phyloP scores from a whole-genome alignment of 2,113 vertebrate species.

The Nicator chloris region DNA sequence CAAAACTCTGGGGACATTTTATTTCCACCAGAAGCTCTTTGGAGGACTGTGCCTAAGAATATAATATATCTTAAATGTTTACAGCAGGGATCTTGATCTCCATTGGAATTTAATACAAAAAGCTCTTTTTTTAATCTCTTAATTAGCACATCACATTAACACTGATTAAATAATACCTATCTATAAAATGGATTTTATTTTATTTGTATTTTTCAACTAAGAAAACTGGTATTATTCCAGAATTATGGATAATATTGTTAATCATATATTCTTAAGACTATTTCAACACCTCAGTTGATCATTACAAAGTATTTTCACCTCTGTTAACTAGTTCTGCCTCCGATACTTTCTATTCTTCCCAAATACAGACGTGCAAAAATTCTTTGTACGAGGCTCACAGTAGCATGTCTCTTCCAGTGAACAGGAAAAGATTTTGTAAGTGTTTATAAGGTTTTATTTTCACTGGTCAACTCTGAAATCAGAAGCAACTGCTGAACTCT shows the following conservation, averaged over 20 bases:
- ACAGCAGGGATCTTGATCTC: not conserved
- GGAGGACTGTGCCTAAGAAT: conserved; percentile 4
- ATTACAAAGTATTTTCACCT: not conserved
- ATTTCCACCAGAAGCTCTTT: conserved; percentile 42
- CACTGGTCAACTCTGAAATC: not conserved
- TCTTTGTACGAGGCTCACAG: not conserved
- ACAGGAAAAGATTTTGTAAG: not conserved
- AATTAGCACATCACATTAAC: not conserved
- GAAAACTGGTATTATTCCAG: not conserved
- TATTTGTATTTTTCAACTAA: not conserved
- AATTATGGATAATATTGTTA: not conserved
- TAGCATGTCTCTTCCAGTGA: not conserved
- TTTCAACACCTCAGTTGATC: not conserved
- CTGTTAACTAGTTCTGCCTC: not conserved
- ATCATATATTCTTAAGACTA: not conserved
- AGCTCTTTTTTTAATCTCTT: not conserved
- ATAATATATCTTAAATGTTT: conserved; percentile 18
- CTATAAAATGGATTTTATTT: not conserved
- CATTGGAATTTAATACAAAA: not conserved
- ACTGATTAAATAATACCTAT: not conserved
- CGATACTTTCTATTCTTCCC: not conserved
- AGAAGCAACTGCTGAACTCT: not conserved
- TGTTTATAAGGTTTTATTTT: not conserved
- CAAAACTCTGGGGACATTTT: conserved; percentile 54
- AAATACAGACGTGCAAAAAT: not conserved